Evolutionary conservation across 2,888 invertebrate genomes (phyloP), one percentile per base, ranked within the genome.

Genomic region (Bellardia pandia): DNA sequence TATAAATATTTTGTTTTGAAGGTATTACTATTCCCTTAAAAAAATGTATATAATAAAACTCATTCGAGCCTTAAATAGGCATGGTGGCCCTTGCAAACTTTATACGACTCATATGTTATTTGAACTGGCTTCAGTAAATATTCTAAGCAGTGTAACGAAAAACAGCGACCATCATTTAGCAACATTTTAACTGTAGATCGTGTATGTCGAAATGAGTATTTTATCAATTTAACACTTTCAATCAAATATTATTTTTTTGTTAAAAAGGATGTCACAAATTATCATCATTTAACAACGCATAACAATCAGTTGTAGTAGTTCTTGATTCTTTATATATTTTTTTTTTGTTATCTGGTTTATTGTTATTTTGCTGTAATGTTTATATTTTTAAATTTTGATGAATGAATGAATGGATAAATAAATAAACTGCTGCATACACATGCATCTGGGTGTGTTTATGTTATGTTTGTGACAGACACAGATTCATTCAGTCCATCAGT

Each of bases 281-380:
- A 86, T 91, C 91, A 90, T 91, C 82, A 71, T 92, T 91, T 90
- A 91, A 90, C 91, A 92, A 91, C 92, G 92, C 91, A 92, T 90
- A 90, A 91, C 91, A 92, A 91, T 91, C 91, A 91, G 92, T 90
- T 88, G 89, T 89, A 90, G 91, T 90, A 62, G 8, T 66, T 64
- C 7, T 45, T 64, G 37, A 37, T 37, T 37, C 37, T 37, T 4
- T 45, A 9, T 45, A 9, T 90, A 89, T 89, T 89, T 85, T 86
- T 72, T n/a, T 77, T 33, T 60, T 33, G 37, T 82, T 71, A 60
- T 51, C 64, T 64, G 7, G 8, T 72, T 81, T 71, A 9, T 69
- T 60, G 60, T 69, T 53, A 53, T 62, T 16, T 71, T 83, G 45
- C 42, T 62, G 69, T 45, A 71, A 69, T 69, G 56, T 66, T 80